Conservation (phyloP, 1,140 invertebrate species). For the Drosophila repletoides region DNA sequence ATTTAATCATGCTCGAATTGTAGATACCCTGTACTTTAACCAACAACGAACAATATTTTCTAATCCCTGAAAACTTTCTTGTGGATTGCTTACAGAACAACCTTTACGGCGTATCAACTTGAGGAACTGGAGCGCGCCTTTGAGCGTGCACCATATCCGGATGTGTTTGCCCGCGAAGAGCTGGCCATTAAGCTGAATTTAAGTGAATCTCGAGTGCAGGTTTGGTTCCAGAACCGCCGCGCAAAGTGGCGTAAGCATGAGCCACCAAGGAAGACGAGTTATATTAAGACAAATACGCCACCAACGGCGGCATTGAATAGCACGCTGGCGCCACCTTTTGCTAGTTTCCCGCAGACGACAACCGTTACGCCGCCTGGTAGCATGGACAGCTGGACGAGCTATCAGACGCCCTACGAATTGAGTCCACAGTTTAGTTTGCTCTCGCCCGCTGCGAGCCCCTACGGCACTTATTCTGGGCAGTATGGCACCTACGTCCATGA, state of each 20-base stretch:
- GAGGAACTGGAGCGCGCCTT: constrained; percentile 97
- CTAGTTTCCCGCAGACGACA: constrained; percentile 85
- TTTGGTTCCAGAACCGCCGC: constrained; percentile 92
- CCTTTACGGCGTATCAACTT: constrained; percentile 97
- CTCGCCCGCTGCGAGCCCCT: constrained; percentile 87
- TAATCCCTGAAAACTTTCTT: constrained; percentile 5
- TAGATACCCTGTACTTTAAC: too few relatives aligned
- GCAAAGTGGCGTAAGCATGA: constrained; percentile 99
- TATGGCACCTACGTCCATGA: constrained; percentile 81
- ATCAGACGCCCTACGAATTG: constrained; percentile 89
- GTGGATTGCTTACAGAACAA: constrained; percentile 90
- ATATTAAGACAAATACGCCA: constrained; percentile 85
- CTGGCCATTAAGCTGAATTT: constrained; percentile 94
- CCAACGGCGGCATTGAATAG: constrained; percentile 84
- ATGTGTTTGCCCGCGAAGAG: constrained; percentile 97
- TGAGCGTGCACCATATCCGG: constrained; percentile 96
- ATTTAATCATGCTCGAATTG: too few relatives aligned
- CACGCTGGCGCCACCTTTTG: constrained; percentile 87
- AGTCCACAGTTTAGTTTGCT: constrained; percentile 88
- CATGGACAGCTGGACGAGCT: constrained; percentile 89
- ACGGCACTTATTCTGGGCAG: constrained; percentile 82
- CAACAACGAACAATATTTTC: too few relatives aligned
- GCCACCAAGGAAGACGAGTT: constrained; percentile 96
- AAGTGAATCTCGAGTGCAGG: constrained; percentile 96
- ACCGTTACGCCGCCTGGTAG: constrained; percentile 85